Evolutionary conservation across 2,113 vertebrate genomes (phyloP).

Genomic region (Eulemur macaco): DNA sequence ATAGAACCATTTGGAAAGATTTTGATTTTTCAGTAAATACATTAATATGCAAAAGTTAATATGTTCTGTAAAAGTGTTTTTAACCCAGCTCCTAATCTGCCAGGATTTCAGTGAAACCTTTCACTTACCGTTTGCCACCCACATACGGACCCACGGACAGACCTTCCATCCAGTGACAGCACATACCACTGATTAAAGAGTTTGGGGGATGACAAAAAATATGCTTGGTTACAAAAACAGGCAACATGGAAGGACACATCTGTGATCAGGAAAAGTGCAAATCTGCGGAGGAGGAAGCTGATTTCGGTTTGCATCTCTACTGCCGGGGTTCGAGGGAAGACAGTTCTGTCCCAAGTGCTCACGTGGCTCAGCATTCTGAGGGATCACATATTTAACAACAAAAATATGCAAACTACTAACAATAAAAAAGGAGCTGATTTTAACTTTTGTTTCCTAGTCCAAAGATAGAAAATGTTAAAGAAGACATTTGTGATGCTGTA

Average conservation of each 20-base stretch:
- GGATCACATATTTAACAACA: not conserved
- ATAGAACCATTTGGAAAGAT: not conserved
- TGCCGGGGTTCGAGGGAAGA: not conserved
- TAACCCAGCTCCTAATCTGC: slow-evolving; percentile 18
- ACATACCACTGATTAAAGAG: slow-evolving; percentile 52
- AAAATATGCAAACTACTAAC: not conserved
- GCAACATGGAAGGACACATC: slow-evolving; percentile 50
- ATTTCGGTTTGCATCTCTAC: slow-evolving; percentile 70
- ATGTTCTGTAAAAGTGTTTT: slow-evolving; percentile 40
- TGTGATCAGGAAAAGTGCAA: slow-evolving; percentile 47
- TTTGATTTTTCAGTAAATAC: slow-evolving; percentile 25
- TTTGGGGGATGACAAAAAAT: slow-evolving; percentile 74
- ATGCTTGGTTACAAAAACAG: slow-evolving; percentile 50
- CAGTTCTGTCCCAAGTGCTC: not conserved
- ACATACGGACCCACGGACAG: slow-evolving; percentile 12
- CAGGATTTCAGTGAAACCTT: slow-evolving; percentile 34
- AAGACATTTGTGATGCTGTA: not conserved
- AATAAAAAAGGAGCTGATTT: not conserved
- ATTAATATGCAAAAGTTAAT: slow-evolving; percentile 53
- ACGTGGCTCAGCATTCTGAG: not conserved
- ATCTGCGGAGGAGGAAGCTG: slow-evolving; percentile 57
- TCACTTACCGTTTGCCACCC: slow-evolving; percentile 38
- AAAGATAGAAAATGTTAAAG: not conserved
- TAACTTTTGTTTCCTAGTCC: not conserved
- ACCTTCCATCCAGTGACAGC: slow-evolving; percentile 23